Evolutionary conservation across 2,888 invertebrate species (phyloP), one percentile per base, ranked within the genome.

Genomic region (Pristionchus japonicus): DNA sequence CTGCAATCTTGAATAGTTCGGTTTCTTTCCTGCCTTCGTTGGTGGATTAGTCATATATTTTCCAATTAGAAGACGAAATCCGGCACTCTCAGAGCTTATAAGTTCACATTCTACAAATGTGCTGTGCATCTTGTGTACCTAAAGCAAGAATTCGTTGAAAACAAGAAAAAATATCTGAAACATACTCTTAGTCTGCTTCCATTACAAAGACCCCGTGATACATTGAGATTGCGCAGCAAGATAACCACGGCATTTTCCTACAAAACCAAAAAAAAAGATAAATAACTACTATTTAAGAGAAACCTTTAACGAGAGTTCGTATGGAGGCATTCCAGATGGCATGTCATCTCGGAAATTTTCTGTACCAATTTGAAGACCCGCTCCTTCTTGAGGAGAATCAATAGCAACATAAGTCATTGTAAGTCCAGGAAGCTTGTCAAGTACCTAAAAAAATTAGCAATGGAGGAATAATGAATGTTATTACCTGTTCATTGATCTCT

Each of bases 231-330:
- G 0, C 61, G 37, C 23, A 84, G 37, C 0, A 84, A 40, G 37
- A 84, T 84, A 0, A 84, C 84, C 23, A 57, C 61, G 3, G 57
- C 57, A n/a, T n/a, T n/a, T n/a, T n/a, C n/a, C n/a, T n/a, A 15
- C 84, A 61, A 61, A 61, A 37, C 49, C 49, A 4, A 1, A 47
- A 82, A 2, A 37, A n/a, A n/a, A 3, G 7, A 34, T 15, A 70
- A 31, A 9, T 77, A n/a, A 11, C 23, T n/a, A n/a, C 23, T 43
- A 1, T 13, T 70, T 27, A 70, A 27, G 1, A 20, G 4, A 4
- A 4, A 82, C 82, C 61, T 84, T 84, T 11, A 84, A 37, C 15
- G 43, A 34, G 3, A 84, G 61, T n/a, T 84, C 47, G n/a, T 61
- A 23, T 1, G 61, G 84, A 9, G 84, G 84, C 37, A 84, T 37